Evolutionary conservation across 2,888 invertebrate species (phyloP), one percentile per base, ranked within the genome.

Genomic region (Tinea pellionella): DNA sequence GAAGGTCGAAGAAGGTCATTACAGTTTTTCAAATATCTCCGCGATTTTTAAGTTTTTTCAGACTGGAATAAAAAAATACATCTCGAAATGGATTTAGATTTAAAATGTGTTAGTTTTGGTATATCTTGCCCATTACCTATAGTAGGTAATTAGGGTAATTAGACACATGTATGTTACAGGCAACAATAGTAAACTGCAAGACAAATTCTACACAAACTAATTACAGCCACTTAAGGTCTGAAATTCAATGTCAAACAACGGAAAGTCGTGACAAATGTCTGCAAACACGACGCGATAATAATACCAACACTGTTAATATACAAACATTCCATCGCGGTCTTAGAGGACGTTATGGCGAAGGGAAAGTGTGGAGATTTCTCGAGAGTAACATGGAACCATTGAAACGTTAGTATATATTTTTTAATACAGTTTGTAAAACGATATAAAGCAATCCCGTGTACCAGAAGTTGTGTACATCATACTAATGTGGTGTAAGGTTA

Each of bases 171-270:
- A 41, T 41, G 3, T 73, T 77, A n/a, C 74, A 92, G 92, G 90
- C 91, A 0, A 82, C 84, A 56, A 85, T 94, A 66, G 87, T 90
- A 2, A 89, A 89, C 62, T 89, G 90, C 64, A 73, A 78, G 37
- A 94, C 94, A 0, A 90, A 89, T 65, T 91, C 93, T 8, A 91
- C 91, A 0, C 94, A 94, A 78, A 94, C 94, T 0, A 65, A 86
- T 63, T 88, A 90, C 67, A 92, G 92, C 61, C 89, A 91, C 68
- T 88, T 91, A 62, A 85, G 91, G 53, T 83, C 88, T 8, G 90
- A 90, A 65, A 87, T 89, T 56, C 88, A 89, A 30, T 88, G 90
- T 12, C 94, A 94, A 78, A 92, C 92, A 0, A 64, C 85, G 64
- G 72, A 88, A 69, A 68, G 77, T 12, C 63, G 84, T 1, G 77